Evolutionary conservation across 2,888 invertebrate species (phyloP).

Genomic region (Pheosia tremula): DNA sequence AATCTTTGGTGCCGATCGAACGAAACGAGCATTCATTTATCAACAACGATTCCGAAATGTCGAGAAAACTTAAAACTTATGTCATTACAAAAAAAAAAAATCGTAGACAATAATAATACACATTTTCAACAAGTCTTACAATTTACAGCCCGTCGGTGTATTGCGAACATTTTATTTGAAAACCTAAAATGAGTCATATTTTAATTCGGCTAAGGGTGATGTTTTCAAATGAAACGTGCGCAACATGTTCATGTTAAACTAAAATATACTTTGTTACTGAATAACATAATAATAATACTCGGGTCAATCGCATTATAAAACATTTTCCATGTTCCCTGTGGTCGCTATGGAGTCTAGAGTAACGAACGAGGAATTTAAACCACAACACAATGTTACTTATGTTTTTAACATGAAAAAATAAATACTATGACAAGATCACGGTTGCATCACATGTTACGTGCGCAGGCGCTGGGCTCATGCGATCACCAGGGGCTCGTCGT

Average conservation of each 20-base stretch:
- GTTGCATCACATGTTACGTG: conserved; percentile 54
- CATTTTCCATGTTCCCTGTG: conserved; percentile 21
- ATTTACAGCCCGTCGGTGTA: conserved; percentile 64
- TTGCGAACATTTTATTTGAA: conserved; percentile 34
- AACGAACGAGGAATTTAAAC: conserved; percentile 3
- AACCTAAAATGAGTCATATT: background rate
- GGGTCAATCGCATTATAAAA: conserved; percentile 33
- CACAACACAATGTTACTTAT: conserved; percentile 9
- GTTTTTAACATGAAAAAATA: conserved; percentile 44
- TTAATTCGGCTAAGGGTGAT: conserved; percentile 1
- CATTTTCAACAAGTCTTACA: conserved; percentile 67
- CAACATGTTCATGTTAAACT: conserved; percentile 33
- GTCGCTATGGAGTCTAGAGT: conserved; percentile 13
- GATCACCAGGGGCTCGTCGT: conserved; percentile 97
- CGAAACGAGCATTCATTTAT: conserved; percentile 34
- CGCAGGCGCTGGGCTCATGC: conserved; percentile 83
- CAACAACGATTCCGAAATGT: conserved; percentile 41
- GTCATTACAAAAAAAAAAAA: conserved; percentile 27
- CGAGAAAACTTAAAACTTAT: conserved; percentile 38
- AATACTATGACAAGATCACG: conserved; percentile 74
- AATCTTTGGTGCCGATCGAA: conserved; percentile 75
- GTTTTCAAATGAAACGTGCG: conserved; percentile 6
- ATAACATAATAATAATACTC: conserved; percentile 60
- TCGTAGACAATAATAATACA: conserved; percentile 29
- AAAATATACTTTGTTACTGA: conserved; percentile 37